Conservation (phyloP, 2,113 vertebrate genomes). For the Myiagra hebetior region DNA sequence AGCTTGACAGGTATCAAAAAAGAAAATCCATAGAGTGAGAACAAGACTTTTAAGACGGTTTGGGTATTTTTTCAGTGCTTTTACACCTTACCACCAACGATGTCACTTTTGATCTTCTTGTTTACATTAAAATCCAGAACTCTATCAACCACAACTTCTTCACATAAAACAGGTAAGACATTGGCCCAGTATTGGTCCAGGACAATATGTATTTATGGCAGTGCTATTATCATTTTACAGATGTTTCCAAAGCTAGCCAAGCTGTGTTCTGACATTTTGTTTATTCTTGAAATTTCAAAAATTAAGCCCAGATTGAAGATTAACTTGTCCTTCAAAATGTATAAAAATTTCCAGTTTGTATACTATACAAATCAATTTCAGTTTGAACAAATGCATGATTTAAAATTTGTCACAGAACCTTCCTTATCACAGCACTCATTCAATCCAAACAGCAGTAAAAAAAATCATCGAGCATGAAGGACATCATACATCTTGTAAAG, state of each 20-base stretch:
- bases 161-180: neutral
- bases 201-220: neutral
- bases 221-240: neutral
- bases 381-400: neutral
- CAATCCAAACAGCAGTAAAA: neutral
- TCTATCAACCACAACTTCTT: neutral
- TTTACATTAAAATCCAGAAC: neutral
- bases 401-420: neutral
- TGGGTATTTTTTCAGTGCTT: neutral
- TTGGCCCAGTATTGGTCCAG: neutral
- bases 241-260: neutral
- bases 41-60: neutral
- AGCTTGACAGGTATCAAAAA: neutral
- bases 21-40: neutral
- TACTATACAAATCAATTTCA: neutral
- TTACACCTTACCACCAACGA: neutral
- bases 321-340: neutral
- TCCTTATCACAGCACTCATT: neutral
- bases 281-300: neutral
- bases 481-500: neutral
- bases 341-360: neutral
- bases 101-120: neutral
- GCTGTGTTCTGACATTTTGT: neutral
- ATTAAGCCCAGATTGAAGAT: neutral
- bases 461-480: neutral